Base-by-base conservation (phyloP, 2,888 invertebrate species). In the Arenicola marina region DNA sequence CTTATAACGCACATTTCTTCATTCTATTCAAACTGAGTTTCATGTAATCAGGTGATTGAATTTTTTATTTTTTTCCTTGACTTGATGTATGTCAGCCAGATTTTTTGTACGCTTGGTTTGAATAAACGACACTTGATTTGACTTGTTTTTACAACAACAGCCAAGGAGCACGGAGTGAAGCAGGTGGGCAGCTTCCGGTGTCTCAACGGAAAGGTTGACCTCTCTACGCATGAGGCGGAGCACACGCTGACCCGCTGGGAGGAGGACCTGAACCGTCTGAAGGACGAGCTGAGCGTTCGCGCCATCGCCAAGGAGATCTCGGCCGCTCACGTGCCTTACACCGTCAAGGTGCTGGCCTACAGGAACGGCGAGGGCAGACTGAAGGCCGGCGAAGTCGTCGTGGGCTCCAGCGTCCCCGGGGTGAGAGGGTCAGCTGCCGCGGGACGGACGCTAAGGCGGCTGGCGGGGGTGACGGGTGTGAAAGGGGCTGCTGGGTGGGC, bases 131-230 rank as follows among this genome's bases (percentile, higher is more conserved):
- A n/a, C n/a, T n/a, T n/a, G n/a, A n/a, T n/a, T n/a, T n/a, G n/a
- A n/a, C n/a, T n/a, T n/a, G n/a, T n/a, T n/a, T n/a, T n/a, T n/a
- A n/a, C n/a, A n/a, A n/a, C n/a, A n/a, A n/a, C 67, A 75, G 75
- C 74, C 2, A 70, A 66, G 57, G 65, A 64, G 15, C 65, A 62
- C n/a, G 69, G 64, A 56, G 67, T 81, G 56, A 75, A 75, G 62
- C 78, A 78, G 63, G 72, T 75, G 31, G 83, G 82, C 45, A 80
- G 81, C 67, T 82, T 83, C 73, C 75, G 76, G 56, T 77, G 79
- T 38, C 69, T 83, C 54, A 82, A 81, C 69, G 80, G 80, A n/a
- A 83, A 83, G 65, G 81, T 83, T 26, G 81, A 82, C 65, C 70
- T 83, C 59, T 79, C 82, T 0, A 76, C 78, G 11, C 73, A 75